Evolutionary conservation across 2,113 vertebrate species (phyloP), one percentile per base, ranked within the genome.

Genomic region (Notothenia rossii): DNA sequence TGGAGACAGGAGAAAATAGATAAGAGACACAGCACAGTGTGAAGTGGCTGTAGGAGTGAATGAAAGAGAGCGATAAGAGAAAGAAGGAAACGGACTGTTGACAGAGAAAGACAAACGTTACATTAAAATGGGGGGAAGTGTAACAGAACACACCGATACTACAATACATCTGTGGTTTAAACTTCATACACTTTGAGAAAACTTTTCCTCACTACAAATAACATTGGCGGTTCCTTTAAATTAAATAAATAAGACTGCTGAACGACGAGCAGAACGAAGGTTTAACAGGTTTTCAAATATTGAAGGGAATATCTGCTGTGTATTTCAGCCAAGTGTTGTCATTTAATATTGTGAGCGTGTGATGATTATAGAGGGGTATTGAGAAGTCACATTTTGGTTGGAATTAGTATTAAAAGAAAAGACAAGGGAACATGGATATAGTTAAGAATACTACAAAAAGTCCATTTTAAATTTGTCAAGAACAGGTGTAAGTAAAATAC

Each of bases 1-100:
- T 54, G 40, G 18, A 61, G 78, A 81, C 55, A 22, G 40, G 40
- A 67, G 78, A 68, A 48, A 81, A 20, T 15, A 45, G 69, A 51
- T n/a, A 43, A 70, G 55, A 69, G 29, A 43, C 43, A 7, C 55
- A 25, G 48, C 0, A 10, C 17, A 18, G 62, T 67, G 48, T 40
- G 25, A 14, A 55, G 58, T 11, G 22, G 10, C 49, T 40, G 56
- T 55, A 14, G 29, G n/a, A 40, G 71, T 62, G 17, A 66, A 54
- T 49, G 12, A 67, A 46, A 15, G 53, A 40, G 3, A 36, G 20
- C 36, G n/a, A 8, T 12, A 15, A 20, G 6, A 48, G 59, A 18
- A 18, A 45, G 33, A 36, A 22, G 5, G 50, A 63, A 64, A 64
- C 29, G 0, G 76, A 40, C 6, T 10, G 55, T 5, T 55, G 78